Base-by-base conservation (phyloP, 2,888 invertebrate genomes). In the Pollenia labialis region DNA sequence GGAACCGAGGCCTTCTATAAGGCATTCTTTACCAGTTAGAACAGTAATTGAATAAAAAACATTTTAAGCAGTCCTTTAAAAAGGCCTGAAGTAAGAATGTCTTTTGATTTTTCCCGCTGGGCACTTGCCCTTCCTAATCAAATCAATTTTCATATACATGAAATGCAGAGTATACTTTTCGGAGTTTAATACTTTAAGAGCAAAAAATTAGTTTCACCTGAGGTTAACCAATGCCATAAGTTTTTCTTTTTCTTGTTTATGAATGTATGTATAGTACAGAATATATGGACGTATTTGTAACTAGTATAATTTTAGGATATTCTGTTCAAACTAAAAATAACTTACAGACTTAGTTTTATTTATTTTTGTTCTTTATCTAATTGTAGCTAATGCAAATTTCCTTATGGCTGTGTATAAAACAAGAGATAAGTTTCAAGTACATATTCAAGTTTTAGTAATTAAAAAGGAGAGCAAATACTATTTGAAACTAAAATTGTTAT, bases 131-230 rank as follows among this genome's bases (percentile, higher is more conserved):
- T 44, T 64, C 64, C 44, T 44, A 44, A 64, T 64, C 64, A 12
- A 12, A 64, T 44, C 44, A 44, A 64, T 46, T 64, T 64, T 4
- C 12, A 44, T 44, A 44, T 18, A 18, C 44, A 42, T 10, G 16
- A 42, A 64, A 44, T 44, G 16, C 11, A 42, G 16, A 54, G 54
- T 11, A 42, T 40, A 54, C 16, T 71, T 69, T 50, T 6, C 40
- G 40, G 16, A 50, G 68, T 54, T 16, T 71, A 52, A 71, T n/a
- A n/a, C n/a, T n/a, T n/a, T n/a, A n/a, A n/a, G n/a, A 71, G 69
- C 42, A 16, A 52, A 52, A 71, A 71, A 71, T 54, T 54, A 54
- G 8, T 71, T 69, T 54, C 42, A 54, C 69, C 54, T 71, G 52
- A 42, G 42, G 42, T 52, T 52, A 71, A 52, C 18, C 12, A 42